Base-by-base conservation (phyloP, 2,797 vertebrate species). In the Pelodytes ibericus region DNA sequence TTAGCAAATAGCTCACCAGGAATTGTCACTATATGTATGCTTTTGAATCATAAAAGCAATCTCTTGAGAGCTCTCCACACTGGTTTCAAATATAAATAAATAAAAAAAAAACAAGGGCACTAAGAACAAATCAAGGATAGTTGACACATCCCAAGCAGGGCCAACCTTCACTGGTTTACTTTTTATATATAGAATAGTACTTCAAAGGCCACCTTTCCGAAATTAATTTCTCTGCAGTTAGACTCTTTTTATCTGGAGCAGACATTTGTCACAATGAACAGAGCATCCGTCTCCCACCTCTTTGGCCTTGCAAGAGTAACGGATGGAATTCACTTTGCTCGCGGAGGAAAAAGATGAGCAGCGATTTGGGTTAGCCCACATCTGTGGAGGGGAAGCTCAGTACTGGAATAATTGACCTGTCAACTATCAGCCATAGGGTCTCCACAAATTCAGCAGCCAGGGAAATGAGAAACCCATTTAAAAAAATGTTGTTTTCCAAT, bases 371-470 rank as follows among this genome's bases (percentile, higher is more conserved):
- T 86, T 83, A 86, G 86, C 85, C 87, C 85, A 80, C 84, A 83
- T 86, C 82, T 80, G 58, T 80, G 82, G 85, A 83, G 82, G 86
- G 86, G 74, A 80, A 81, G 84, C 84, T 84, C 84, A 90, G 69
- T 80, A 71, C 72, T 83, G 85, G 88, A 94, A 91, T 96, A 95
- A 97, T 94, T 95, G 95, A 95, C 92, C 94, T 96, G 94, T 96
- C 95, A 94, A 90, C 86, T 91, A 94, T 89, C 89, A 87, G 87
- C 88, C 83, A 84, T 81, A 81, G 88, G 85, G 83, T 89, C 87
- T 87, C 86, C 77, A 81, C 84, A 86, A 86, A 87, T n/a, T 81
- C 89, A 90, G 86, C 83, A 85, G 83, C 85, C 84, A 88, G 83
- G 87, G 90, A 93, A 94, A 95, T 93, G 91, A 94, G 92, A 94